These are phyloP conservation scores for Cyprinodon diabolis DNA, from an alignment of 2,797 vertebrate genomes.

Conservation along the genomic window DNA sequence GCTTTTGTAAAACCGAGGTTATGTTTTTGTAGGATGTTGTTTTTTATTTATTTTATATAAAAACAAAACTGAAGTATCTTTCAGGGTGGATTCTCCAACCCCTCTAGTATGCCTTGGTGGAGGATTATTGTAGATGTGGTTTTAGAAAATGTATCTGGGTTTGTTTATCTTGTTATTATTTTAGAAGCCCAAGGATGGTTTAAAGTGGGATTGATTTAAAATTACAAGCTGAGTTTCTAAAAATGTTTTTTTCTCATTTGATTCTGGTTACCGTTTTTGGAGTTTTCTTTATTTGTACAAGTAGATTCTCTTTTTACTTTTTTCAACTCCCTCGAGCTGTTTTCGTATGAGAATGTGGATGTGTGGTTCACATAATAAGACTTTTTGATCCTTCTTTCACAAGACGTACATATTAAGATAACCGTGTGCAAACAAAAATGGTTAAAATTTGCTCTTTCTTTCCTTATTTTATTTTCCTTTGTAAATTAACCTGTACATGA, in stretches of 20 bases:
- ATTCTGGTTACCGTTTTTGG: constrained; percentile 13
- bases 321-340: constrained; percentile 69
- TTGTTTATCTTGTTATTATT: neutral
- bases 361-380: constrained; percentile 68
- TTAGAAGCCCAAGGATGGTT: neutral
- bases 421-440: constrained; percentile 66
- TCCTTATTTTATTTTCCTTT: constrained; percentile 6
- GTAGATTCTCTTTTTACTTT: constrained; percentile 56
- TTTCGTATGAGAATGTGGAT: constrained; percentile 47
- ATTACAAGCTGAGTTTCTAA: constrained; percentile 2
- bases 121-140: neutral
- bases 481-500: constrained; percentile 36
- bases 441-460: constrained; percentile 20
- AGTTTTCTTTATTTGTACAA: constrained; percentile 39
- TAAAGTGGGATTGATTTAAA: neutral
- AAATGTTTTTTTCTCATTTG: constrained; percentile 16
- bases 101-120: neutral
- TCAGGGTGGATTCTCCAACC: neutral
- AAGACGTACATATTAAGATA: constrained; percentile 57
- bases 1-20: neutral
- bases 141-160: constrained; percentile 1
- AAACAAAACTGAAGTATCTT: neutral
- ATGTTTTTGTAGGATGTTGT: neutral
- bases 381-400: constrained; percentile 55
- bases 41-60: neutral